Percentiles rank a stretch among this genome's conserved stretches.
Evolutionary conservation across 1,140 invertebrate genomes (phyloP).

Genomic region (Periplaneta americana): DNA sequence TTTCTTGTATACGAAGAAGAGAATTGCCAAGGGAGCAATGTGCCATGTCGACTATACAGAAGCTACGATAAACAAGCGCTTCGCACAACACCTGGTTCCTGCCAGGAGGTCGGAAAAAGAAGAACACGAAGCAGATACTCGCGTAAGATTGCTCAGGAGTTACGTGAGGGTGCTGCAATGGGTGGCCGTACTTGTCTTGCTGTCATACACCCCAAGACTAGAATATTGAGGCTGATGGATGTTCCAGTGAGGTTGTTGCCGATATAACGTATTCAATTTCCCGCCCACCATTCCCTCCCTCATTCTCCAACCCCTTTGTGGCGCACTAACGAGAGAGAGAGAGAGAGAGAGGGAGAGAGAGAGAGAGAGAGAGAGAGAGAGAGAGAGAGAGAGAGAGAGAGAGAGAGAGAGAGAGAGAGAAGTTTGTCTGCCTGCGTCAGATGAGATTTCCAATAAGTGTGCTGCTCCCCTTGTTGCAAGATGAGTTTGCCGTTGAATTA

Average conservation of each 20-base stretch:
- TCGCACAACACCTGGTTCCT: neutral
- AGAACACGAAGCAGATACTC: neutral
- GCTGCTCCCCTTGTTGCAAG: neutral
- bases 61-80: neutral
- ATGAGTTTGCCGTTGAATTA: neutral
- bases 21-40: neutral
- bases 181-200: neutral
- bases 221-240: neutral
- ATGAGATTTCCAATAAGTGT: neutral
- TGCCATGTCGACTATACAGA: neutral
- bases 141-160: neutral
- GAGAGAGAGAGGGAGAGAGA: conserved; percentile 1
- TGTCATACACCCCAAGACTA: neutral
- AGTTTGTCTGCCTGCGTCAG: neutral
- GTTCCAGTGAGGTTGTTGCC: neutral
- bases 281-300: neutral
- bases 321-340: neutral
- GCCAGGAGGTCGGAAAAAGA: neutral
- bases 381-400: conserved; percentile 4
- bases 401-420: conserved; percentile 15
- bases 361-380: conserved; percentile 9
- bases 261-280: neutral
- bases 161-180: neutral
- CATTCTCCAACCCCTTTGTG: neutral
- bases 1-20: neutral